Conservation (phyloP, 2,888 invertebrate species). For the Dynastes hyllus region DNA sequence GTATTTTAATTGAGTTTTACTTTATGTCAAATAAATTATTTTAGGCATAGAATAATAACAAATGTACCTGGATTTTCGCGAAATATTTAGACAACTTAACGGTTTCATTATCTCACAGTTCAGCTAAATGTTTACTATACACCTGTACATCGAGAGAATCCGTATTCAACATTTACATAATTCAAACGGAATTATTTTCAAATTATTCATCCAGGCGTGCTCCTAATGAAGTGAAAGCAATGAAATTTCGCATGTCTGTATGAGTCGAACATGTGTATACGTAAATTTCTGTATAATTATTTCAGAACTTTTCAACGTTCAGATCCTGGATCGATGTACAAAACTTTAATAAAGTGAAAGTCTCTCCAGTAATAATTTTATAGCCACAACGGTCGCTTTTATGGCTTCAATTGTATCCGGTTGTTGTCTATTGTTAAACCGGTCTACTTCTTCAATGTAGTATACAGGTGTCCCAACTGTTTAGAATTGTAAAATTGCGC, state of each 20-base stretch:
- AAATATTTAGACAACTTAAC: no score
- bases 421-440: slow-evolving; percentile 20
- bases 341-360: slow-evolving; percentile 42
- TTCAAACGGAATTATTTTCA: background rate
- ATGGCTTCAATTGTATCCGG: slow-evolving; percentile 38
- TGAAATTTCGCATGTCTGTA: background rate
- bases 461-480: no score
- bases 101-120: no score
- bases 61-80: no score
- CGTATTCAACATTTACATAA: background rate
- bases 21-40: no score
- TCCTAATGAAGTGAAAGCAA: slow-evolving; percentile 14
- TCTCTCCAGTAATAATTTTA: slow-evolving; percentile 39
- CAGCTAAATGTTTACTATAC: no score
- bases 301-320: background rate
- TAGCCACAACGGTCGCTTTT: slow-evolving; percentile 23
- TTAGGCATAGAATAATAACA: no score
- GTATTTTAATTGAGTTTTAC: slow-evolving; percentile 2
- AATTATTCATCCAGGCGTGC: background rate
- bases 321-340: background rate
- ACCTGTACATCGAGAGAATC: no score
- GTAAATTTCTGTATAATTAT: slow-evolving; percentile 14
- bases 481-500: no score
- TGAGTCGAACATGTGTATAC: background rate
- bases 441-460: background rate